Evolutionary conservation across 2,113 vertebrate species (phyloP).

Genomic region (Coptodon rendalli): DNA sequence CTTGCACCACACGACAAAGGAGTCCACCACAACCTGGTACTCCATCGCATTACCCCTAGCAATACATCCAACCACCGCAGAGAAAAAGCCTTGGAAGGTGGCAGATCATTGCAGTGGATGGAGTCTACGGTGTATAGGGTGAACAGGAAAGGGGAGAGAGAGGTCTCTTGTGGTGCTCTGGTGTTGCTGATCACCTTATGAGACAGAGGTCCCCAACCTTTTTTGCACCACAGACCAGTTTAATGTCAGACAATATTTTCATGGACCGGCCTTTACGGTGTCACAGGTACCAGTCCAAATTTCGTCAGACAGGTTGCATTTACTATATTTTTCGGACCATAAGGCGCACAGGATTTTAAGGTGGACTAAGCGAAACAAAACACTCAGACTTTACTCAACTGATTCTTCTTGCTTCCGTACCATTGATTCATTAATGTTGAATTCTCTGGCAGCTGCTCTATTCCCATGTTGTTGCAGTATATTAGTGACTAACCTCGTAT

Average conservation of each 20-base stretch:
- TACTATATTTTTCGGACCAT: too few species aligned
- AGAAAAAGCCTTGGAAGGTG: rapidly evolving
- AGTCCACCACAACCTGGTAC: background rate
- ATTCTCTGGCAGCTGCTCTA: too few species aligned
- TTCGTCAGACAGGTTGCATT: too few species aligned
- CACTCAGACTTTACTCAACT: background rate
- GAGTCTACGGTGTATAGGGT: background rate
- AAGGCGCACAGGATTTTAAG: too few species aligned
- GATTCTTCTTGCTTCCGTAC: background rate
- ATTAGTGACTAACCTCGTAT: too few species aligned
- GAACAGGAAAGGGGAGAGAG: background rate
- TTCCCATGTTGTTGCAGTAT: too few species aligned
- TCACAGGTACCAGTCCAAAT: too few species aligned
- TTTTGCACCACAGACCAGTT: too few species aligned
- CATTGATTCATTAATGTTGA: too few species aligned
- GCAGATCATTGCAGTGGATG: background rate
- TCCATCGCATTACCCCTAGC: background rate
- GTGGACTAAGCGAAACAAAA: background rate
- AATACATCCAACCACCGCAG: background rate
- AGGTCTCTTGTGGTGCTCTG: background rate
- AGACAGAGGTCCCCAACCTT: background rate
- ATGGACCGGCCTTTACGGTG: too few species aligned
- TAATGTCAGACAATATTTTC: too few species aligned
- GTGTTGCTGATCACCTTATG: rapidly evolving
- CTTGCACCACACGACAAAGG: background rate